phyloP scores from a whole-genome alignment of 2,888 invertebrate genomes.

The Philaethria dido region DNA sequence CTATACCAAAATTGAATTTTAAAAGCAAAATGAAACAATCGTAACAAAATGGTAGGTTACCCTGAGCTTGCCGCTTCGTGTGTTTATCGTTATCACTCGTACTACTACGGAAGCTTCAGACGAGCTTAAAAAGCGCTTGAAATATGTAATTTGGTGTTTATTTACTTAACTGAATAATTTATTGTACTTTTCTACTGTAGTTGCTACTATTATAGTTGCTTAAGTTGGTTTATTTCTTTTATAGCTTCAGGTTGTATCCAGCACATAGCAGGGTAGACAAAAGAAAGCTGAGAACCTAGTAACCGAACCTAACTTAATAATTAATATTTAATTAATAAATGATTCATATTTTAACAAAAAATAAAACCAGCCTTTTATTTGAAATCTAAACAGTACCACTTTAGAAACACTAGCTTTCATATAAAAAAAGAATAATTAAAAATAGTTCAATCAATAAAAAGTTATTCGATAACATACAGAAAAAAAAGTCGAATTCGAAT shows the following conservation, averaged over 20 bases:
- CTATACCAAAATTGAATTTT: neutral
- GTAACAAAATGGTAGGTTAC: conserved; percentile 12
- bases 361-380: no score
- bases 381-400: no score
- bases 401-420: no score
- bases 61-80: conserved; percentile 13
- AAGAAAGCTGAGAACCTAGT: no score
- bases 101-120: conserved; percentile 31
- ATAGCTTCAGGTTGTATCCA: neutral
- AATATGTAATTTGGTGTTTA: conserved; percentile 19
- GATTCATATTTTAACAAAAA: no score
- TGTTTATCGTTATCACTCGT: conserved; percentile 36
- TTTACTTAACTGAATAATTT: conserved; percentile 16
- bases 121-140: conserved; percentile 23
- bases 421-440: no score
- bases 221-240: neutral
- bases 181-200: neutral
- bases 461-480: no score
- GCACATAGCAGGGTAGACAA: no score
- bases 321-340: no score
- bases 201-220: neutral
- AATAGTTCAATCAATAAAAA: no score
- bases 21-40: conserved; percentile 5
- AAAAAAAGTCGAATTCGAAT: no score
- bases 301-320: no score